Evolutionary conservation across 30 jellyfish, hydroid and myxozoan genomes (phyloP), one percentile per base, ranked within the genome.

Genomic region (Hydractinia symbiolongicarpus): DNA sequence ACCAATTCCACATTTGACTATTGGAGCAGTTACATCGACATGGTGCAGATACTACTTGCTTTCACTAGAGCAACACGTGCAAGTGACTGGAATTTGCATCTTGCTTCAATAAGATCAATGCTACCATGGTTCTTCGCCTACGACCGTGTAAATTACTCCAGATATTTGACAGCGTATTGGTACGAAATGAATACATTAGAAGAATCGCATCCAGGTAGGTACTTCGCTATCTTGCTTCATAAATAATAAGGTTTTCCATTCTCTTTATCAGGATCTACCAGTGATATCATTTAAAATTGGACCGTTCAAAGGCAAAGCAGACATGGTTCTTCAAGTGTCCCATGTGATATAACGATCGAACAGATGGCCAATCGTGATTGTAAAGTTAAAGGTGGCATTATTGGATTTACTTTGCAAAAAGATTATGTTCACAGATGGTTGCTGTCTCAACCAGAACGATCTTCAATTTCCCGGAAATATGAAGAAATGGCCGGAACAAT

Each of bases 121-220:
- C 88, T 86, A 51, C 95, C 95, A 53, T 79, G 95, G 95, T 86
- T 83, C 58, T 90, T 90, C 72, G 95, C 73, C 19, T 49, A 82
- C 13, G 96, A 84, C 76, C 82, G 88, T 61, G 79, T 79, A 61
- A 80, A 85, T 84, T 90, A 90, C 72, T 77, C 94, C 20, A 57
- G 95, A 61, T 90, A 88, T 60, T 82, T 83, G 56, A 5, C 96
- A 2, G 72, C 68, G 52, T 88, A 90, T 90, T 90, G 93, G 94
- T 73, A 81, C 15, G 93, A 90, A 84, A 90, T 90, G 97, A 84
- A 72, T n/a, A 20, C 81, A 30, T 53, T 89, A 30, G 73, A 80
- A 8, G 6, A 60, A 61, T 84, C 93, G 19, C 93, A 89, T 73
- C 95, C 95, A 66, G 88, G 95, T 89, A 64, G 55, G 83, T 72